A percentile compares a stretch with the other conserved stretches of the same genome.
Evolutionary conservation across 2,888 invertebrate genomes (phyloP).

Genomic region (Theodoxus fluviatilis): DNA sequence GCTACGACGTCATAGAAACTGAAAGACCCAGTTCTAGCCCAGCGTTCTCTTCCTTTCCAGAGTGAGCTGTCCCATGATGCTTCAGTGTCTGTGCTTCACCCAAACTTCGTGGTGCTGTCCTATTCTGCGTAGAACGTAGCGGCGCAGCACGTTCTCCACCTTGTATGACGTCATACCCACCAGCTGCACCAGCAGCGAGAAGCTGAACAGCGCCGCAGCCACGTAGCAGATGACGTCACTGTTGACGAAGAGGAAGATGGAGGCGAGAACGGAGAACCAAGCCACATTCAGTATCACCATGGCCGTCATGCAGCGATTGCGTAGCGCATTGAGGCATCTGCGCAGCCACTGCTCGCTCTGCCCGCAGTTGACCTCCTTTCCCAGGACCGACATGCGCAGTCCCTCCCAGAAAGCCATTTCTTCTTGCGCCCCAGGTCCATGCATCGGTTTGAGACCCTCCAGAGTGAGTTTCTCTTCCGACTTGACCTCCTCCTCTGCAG

Average conservation of each 20-base stretch:
- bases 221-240: constrained; percentile 40
- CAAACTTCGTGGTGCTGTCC: constrained; percentile 30
- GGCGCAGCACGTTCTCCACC: constrained; percentile 34
- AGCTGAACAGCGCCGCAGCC: constrained; percentile 41
- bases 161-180: constrained; percentile 42
- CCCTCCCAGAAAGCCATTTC: constrained; percentile 38
- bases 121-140: constrained; percentile 34
- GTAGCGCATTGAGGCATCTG: constrained; percentile 30
- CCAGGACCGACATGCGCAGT: constrained; percentile 33
- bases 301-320: constrained; percentile 35
- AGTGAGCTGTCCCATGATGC: too few species aligned
- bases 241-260: constrained; percentile 36
- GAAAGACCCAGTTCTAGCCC: too few species aligned
- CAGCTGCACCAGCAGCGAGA: constrained; percentile 41
- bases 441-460: too few species aligned
- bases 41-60: too few species aligned
- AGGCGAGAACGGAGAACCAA: constrained; percentile 38
- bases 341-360: constrained; percentile 27
- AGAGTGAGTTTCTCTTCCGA: too few species aligned
- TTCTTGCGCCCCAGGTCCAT: too few species aligned
- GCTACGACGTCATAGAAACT: too few species aligned
- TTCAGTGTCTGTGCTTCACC: constrained; percentile 30
- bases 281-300: constrained; percentile 37
- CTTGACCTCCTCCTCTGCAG: too few species aligned
- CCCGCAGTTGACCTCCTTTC: constrained; percentile 36